Evolutionary conservation across 2,113 vertebrate species (phyloP).

Genomic region (Prunella himalayana): DNA sequence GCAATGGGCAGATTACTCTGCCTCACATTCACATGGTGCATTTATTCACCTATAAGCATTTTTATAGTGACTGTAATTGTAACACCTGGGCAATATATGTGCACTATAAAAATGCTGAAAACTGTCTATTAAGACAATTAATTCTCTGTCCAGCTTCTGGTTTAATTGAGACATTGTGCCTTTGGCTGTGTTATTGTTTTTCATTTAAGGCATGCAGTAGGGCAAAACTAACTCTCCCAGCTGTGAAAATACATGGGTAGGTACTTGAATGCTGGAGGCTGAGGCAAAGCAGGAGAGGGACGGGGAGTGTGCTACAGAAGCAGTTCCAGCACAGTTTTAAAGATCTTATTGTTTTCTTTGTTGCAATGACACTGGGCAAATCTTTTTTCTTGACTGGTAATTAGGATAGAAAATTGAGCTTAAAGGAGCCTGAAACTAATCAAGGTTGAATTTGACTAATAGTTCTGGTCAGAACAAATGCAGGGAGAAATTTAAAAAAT

Average conservation of each 20-base stretch:
- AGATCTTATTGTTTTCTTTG: not conserved
- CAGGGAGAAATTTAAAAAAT: not conserved
- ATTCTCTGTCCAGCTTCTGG: not conserved
- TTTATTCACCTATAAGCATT: slow-evolving; percentile 12
- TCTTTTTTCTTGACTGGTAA: not conserved
- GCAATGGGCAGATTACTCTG: slow-evolving; percentile 16
- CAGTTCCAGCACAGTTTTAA: not conserved
- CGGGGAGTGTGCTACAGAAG: not conserved
- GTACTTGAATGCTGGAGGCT: not conserved
- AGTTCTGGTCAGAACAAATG: slow-evolving; percentile 17
- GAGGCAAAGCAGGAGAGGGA: not conserved
- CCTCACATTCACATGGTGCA: not conserved
- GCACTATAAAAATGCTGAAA: slow-evolving; percentile 18
- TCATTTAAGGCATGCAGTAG: not conserved
- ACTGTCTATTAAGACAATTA: slow-evolving; percentile 20
- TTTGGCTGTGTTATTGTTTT: not conserved
- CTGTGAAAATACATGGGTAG: not conserved
- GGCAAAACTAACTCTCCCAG: not conserved
- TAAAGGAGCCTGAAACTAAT: not conserved
- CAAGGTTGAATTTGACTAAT: slow-evolving; percentile 50
- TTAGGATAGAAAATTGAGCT: not conserved
- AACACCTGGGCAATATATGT: slow-evolving; percentile 29
- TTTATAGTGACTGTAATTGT: slow-evolving; percentile 39
- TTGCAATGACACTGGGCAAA: not conserved
- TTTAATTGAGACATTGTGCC: slow-evolving; percentile 21